phyloP scores from a whole-genome alignment of 2,797 vertebrate species.

The Gymnothorax javanicus region DNA sequence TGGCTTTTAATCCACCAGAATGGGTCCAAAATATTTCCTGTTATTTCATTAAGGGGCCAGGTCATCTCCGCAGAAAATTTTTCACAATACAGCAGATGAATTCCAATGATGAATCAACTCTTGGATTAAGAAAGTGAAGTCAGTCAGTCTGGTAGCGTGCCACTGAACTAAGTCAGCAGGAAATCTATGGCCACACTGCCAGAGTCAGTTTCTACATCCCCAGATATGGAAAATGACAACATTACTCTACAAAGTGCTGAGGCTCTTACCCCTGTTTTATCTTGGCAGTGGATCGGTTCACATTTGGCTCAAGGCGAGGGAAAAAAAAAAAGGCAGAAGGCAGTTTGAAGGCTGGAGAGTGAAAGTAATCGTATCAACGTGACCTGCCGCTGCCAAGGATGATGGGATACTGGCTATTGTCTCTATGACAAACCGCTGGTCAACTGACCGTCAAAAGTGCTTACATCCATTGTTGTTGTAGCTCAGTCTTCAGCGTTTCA shows the following conservation, averaged over 20 bases:
- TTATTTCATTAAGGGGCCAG: background rate
- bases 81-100: background rate
- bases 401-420: background rate
- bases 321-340: background rate
- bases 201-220: background rate
- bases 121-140: background rate
- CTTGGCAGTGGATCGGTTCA: background rate
- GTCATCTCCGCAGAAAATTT: background rate
- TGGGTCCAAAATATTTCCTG: background rate
- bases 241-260: background rate
- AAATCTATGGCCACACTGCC: background rate
- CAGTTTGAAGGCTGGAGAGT: background rate
- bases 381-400: background rate
- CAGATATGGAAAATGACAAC: background rate
- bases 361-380: background rate
- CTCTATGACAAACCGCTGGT: background rate
- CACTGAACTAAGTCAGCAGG: background rate
- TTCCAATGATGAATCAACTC: background rate
- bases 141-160: background rate
- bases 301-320: constrained; percentile 2
- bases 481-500: background rate
- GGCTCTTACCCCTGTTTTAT: background rate
- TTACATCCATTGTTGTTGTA: background rate
- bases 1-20: background rate
- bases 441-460: background rate